These are phyloP conservation scores for Noctua pronuba DNA, from an alignment of 2,888 invertebrate genomes.

Conservation along the genomic window DNA sequence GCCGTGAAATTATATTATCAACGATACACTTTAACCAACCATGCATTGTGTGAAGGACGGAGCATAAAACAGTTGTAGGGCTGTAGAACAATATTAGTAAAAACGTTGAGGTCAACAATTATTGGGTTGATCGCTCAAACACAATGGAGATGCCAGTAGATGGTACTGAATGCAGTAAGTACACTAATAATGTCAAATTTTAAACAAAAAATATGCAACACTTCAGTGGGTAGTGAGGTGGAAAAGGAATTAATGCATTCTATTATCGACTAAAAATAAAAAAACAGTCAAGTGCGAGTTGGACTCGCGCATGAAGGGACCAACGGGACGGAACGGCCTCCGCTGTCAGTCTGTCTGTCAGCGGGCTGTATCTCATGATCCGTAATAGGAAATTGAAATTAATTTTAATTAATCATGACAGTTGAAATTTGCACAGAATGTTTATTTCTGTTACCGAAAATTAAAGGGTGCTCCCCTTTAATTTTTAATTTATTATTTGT, in stretches of 20 bases:
- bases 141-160: constrained; percentile 53
- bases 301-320: too few relatives aligned
- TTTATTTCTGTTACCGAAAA: too few relatives aligned
- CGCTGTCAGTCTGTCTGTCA: too few relatives aligned
- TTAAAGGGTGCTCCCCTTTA: too few relatives aligned
- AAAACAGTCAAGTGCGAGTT: too few relatives aligned
- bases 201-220: constrained; percentile 33
- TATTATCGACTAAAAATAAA: neutral
- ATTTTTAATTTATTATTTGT: too few relatives aligned
- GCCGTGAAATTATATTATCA: constrained; percentile 52
- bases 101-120: constrained; percentile 59
- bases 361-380: too few relatives aligned
- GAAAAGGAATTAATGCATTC: neutral
- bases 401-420: too few relatives aligned
- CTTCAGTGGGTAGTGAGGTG: neutral
- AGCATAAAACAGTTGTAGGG: constrained; percentile 41
- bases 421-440: too few relatives aligned
- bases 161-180: constrained; percentile 48
- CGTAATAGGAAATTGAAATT: too few relatives aligned
- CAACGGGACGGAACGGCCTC: too few relatives aligned
- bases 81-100: constrained; percentile 43
- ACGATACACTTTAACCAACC: constrained; percentile 42
- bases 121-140: constrained; percentile 49
- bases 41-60: constrained; percentile 52
- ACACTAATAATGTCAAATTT: constrained; percentile 13